These are phyloP conservation scores for Tineola bisselliella DNA, from an alignment of 2,888 invertebrate species.

Conservation along the genomic window DNA sequence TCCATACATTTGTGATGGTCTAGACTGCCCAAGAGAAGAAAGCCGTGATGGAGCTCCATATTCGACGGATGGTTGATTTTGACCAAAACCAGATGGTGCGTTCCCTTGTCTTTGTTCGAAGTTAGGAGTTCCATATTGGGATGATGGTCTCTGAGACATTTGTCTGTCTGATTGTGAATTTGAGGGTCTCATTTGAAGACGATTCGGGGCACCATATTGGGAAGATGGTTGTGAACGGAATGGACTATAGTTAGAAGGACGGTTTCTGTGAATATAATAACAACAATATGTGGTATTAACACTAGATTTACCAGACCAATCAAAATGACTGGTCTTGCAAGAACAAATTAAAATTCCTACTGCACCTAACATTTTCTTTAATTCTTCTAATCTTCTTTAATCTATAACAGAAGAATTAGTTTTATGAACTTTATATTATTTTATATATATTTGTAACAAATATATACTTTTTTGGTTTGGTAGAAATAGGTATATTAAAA, in stretches of 20 bases:
- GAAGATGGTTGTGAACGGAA: constrained; percentile 27
- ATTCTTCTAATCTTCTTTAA: too few species aligned
- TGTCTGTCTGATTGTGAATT: background rate
- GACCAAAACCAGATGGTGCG: constrained; percentile 20
- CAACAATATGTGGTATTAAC: too few species aligned
- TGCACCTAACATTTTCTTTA: too few species aligned
- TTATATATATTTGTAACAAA: too few species aligned
- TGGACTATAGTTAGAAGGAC: constrained; percentile 51
- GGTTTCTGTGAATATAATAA: constrained; percentile 23
- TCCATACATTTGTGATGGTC: constrained; percentile 22
- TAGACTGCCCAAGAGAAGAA: constrained; percentile 14
- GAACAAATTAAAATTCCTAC: too few species aligned
- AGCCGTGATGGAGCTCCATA: constrained; percentile 23
- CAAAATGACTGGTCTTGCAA: too few species aligned
- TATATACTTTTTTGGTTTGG: too few species aligned
- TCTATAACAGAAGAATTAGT: too few species aligned
- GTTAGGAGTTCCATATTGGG: constrained; percentile 20
- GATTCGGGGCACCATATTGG: constrained; percentile 20
- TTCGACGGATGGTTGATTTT: constrained; percentile 17
- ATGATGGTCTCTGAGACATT: constrained; percentile 18
- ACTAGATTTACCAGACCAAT: too few species aligned
- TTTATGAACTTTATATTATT: too few species aligned
- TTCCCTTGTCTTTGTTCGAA: background rate
- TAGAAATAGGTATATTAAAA: too few species aligned
- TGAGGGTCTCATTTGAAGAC: constrained; percentile 2